Conservation (phyloP, 2,888 invertebrate species). For the Microctonus aethiopoides region DNA sequence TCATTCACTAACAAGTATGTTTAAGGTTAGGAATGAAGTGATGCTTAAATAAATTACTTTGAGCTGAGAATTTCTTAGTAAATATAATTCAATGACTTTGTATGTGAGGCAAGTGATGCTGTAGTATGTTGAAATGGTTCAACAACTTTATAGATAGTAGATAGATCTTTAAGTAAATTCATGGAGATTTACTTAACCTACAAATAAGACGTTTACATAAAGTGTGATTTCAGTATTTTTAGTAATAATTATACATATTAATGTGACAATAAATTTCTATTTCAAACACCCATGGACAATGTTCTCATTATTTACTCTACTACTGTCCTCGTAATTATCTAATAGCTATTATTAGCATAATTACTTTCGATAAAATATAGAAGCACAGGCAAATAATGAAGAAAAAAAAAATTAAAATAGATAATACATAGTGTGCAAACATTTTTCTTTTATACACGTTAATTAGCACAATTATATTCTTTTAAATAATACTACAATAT, state of each 20-base stretch:
- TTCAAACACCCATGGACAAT: not conserved
- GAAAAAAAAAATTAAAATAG: not conserved
- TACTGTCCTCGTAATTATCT: not conserved
- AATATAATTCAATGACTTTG: constrained; percentile 2
- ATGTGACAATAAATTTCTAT: not conserved
- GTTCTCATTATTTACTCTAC: not conserved
- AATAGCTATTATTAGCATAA: not conserved
- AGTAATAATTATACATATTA: not conserved
- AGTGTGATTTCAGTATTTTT: not conserved
- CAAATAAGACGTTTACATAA: not conserved
- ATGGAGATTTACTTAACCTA: constrained; percentile 7
- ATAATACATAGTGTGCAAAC: not conserved
- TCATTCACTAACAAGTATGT: constrained; percentile 5
- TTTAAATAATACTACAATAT: not conserved
- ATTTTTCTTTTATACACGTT: not conserved
- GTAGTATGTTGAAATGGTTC: not conserved
- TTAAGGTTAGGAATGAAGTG: not conserved
- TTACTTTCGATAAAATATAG: not conserved
- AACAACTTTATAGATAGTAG: constrained; percentile 19
- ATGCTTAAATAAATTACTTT: constrained; percentile 31
- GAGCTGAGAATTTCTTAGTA: constrained; percentile 11
- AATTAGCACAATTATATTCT: not conserved
- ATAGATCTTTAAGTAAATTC: constrained; percentile 10
- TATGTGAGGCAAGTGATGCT: not conserved
- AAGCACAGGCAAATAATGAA: not conserved